Base-by-base conservation (phyloP, 2,888 invertebrate species). In the Bombyx huttoni region DNA sequence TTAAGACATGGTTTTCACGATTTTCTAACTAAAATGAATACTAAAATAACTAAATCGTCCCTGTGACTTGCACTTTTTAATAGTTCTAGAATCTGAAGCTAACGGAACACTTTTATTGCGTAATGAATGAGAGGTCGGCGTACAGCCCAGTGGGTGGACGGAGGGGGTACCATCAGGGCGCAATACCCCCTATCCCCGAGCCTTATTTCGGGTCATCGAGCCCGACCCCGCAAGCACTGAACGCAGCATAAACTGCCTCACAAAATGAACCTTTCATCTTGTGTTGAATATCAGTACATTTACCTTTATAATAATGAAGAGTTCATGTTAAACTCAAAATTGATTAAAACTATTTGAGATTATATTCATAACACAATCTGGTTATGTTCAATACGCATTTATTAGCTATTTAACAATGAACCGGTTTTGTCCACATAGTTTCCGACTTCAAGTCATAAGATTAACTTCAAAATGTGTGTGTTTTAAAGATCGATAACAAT, bases 171-270 rank as follows among this genome's bases (percentile, higher is more conserved):
- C 60, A 58, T 58, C 59, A 60, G 58, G 62, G 66, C 64, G 81
- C 78, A 75, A 75, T 77, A 74, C 72, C 75, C 68, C 74, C 79
- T 24, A 40, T 76, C 75, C 75, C 62, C 63, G 75, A 79, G 80
- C 84, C 82, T 86, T 85, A 87, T 86, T 87, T 86, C 83, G 87
- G 86, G 85, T 86, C 87, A 85, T 85, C 85, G 87, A 82, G 87
- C 85, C 75, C 81, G 77, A 73, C 74, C 74, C 67, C 77, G 68
- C 78, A 71, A 68, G 72, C 70, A 68, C 63, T 69, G 70, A 79
- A 81, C 80, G 81, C 79, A 78, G 77, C 67, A 62, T 69, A 74
- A 76, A 75, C 72, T 77, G 74, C 78, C 83, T 79, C 74, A 77
- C 75, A 79, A 79, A 82, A 81, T 78, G 72, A 72, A 78, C 74